phyloP scores from a whole-genome alignment of 2,888 invertebrate genomes.

The Ramazzottius varieornatus region DNA sequence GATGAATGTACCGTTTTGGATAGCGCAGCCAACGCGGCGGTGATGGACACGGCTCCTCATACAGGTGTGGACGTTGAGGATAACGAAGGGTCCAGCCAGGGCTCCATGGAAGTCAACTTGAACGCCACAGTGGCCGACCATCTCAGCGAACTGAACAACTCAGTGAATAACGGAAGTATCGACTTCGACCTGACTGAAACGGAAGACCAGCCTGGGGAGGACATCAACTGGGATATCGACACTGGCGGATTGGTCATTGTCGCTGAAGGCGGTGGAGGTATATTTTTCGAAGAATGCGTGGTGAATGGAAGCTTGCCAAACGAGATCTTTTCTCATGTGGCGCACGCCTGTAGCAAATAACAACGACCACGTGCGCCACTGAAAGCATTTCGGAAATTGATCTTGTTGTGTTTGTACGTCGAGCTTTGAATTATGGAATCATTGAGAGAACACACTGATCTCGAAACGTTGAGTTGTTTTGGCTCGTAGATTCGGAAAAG shows the following conservation, averaged over 20 bases:
- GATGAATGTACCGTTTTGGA: background rate
- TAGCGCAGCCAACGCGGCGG: background rate
- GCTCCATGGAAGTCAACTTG: background rate
- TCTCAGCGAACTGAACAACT: background rate
- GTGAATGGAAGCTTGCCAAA: background rate
- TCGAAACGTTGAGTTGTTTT: background rate
- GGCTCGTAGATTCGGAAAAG: background rate
- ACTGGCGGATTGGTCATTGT: background rate
- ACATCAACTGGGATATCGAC: background rate
- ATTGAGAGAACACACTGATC: no score
- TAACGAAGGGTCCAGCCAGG: background rate
- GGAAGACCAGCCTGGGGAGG: background rate
- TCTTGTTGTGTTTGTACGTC: no score
- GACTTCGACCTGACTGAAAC: background rate
- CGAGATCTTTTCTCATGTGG: no score
- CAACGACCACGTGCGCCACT: no score
- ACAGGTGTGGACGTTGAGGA: background rate
- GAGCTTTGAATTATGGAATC: no score
- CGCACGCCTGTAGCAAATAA: no score
- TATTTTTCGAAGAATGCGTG: no score
- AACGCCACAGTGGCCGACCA: background rate
- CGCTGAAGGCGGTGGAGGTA: background rate
- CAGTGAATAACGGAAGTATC: background rate
- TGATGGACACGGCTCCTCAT: background rate
- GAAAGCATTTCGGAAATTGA: no score